Conservation (phyloP, 2,888 invertebrate genomes). For the Erebia epiphron region DNA sequence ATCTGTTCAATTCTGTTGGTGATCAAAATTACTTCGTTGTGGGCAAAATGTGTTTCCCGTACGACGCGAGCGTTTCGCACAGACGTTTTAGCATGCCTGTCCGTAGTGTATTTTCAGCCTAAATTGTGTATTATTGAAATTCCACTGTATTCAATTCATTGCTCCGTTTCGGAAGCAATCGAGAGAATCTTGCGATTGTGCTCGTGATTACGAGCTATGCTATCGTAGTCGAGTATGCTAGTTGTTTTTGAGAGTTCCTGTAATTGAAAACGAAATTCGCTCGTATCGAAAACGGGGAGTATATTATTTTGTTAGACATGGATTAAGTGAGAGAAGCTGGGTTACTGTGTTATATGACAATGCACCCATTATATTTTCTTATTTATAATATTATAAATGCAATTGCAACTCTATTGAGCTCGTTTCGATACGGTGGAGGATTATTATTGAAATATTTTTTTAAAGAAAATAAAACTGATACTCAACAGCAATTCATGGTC, state of each 20-base stretch:
- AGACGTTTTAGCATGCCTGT: too few species aligned
- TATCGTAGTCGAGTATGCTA: conserved; percentile 3
- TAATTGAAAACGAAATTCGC: conserved; percentile 8
- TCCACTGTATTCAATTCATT: neutral
- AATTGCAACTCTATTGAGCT: neutral
- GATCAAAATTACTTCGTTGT: too few species aligned
- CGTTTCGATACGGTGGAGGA: neutral
- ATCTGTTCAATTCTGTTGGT: too few species aligned
- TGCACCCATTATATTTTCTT: neutral
- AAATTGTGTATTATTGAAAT: neutral
- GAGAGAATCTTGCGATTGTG: conserved; percentile 2
- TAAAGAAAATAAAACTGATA: too few species aligned
- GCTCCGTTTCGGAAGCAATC: conserved; percentile 4
- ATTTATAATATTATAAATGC: neutral
- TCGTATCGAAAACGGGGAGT: conserved; percentile 7
- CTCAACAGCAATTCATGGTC: too few species aligned
- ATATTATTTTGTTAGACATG: conserved; percentile 26
- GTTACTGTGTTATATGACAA: neutral
- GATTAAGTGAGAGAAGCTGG: neutral
- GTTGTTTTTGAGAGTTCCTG: conserved; percentile 3
- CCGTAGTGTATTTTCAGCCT: too few species aligned
- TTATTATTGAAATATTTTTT: too few species aligned
- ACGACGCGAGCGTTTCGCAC: too few species aligned
- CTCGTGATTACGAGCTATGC: conserved; percentile 6
- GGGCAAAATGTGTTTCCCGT: too few species aligned